Conservation (phyloP, 2,113 vertebrate species). For the Columbina picui region DNA sequence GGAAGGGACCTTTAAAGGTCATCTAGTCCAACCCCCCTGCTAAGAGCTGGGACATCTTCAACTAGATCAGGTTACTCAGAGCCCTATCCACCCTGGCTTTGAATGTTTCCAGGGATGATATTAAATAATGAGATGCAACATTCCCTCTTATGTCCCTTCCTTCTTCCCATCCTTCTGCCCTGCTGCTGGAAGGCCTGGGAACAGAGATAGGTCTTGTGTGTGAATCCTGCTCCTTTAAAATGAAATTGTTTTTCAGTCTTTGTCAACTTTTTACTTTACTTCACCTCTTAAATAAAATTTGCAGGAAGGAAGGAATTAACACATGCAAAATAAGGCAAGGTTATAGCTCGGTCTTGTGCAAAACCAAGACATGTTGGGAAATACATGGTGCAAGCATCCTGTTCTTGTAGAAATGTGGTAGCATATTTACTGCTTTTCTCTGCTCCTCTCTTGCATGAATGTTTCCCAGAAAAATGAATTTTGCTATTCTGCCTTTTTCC, state of each 20-base stretch:
- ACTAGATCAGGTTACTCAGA: too few species aligned
- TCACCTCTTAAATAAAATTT: neutral
- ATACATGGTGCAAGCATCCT: neutral
- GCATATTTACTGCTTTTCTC: neutral
- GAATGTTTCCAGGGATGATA: too few species aligned
- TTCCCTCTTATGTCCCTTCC: neutral
- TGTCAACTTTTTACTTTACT: neutral
- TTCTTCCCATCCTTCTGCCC: neutral
- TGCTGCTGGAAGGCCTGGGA: neutral
- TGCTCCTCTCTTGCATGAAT: neutral
- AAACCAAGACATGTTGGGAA: neutral
- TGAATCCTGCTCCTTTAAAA: neutral
- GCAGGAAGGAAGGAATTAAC: neutral
- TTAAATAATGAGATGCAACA: neutral
- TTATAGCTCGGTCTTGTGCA: neutral
- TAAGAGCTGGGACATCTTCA: too few species aligned
- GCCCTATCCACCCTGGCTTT: too few species aligned
- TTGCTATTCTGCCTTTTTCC: neutral
- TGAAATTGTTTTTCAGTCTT: neutral
- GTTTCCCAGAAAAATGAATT: neutral
- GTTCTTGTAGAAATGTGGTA: neutral
- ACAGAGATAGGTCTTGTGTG: fast-evolving
- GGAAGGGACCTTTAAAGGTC: too few species aligned
- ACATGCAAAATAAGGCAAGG: neutral
- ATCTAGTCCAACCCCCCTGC: too few species aligned